A percentile compares a stretch with the other conserved stretches of the same genome.
phyloP scores from a whole-genome alignment of 2,113 vertebrate genomes.

The Rousettus leschenaultii region DNA sequence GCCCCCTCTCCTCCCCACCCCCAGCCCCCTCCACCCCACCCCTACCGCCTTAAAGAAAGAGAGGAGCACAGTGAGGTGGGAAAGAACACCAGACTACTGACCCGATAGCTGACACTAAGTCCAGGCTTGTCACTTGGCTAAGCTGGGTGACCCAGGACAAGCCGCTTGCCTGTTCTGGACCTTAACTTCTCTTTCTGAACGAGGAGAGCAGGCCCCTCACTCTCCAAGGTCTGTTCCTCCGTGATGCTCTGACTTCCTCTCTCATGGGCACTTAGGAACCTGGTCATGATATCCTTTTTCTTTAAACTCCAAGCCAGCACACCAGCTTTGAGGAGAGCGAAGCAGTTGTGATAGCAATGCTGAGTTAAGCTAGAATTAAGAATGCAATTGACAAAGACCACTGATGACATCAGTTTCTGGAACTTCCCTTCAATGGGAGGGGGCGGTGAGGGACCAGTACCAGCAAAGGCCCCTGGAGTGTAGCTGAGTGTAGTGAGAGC shows the following conservation, averaged over 20 bases:
- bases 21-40: neutral
- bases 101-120: neutral
- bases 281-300: neutral
- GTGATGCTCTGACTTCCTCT: neutral
- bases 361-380: neutral
- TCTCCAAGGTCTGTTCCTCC: neutral
- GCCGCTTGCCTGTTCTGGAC: neutral
- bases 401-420: neutral
- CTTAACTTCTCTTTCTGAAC: neutral
- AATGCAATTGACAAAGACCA: neutral
- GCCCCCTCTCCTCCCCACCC: neutral
- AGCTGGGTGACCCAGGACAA: neutral
- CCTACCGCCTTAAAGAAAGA: neutral
- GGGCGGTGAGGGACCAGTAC: neutral
- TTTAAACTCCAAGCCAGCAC: neutral
- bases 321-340: neutral
- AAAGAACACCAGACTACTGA: neutral
- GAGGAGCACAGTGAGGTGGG: neutral
- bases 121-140: neutral
- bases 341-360: neutral
- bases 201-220: neutral
- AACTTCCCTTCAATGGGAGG: neutral
- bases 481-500: neutral
- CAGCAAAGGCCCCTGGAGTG: neutral
- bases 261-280: neutral